Evolutionary conservation across 1,140 invertebrate genomes (phyloP), one percentile per base, ranked within the genome.

Genomic region (Metaphire vulgaris): DNA sequence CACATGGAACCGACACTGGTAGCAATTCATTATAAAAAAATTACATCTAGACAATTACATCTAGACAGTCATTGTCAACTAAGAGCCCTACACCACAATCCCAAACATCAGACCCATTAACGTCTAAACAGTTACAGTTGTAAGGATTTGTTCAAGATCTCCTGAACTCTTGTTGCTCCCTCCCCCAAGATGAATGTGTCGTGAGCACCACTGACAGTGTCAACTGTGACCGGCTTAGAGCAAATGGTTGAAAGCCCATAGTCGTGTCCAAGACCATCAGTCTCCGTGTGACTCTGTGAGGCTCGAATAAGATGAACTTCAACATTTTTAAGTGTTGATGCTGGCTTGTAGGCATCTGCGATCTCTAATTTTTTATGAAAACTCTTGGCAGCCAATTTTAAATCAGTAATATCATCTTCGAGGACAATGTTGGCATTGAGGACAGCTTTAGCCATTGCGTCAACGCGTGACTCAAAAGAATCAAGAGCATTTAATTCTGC

Each of bases 321-420:
- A 16, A 34, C 68, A 28, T 30, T 31, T 65, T 92, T 92, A 78
- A 92, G 90, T 80, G 89, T 90, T 2, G 84, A 81, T 12, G 82
- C 84, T 21, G 93, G 91, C 81, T 89, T 88, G 86, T 96, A 97
- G 71, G 88, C 85, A 82, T 92, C 82, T 30, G 89, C 90, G 77
- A 90, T 89, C 26, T 89, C 83, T 69, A 95, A 85, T 88, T 94
- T 94, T 75, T 90, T 88, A 83, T 91, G 92, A 85, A 94, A 94
- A 6, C 91, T 88, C 21, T 87, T 82, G 26, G 91, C 76, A 28
- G 77, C 74, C 33, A 12, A 1, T 32, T n/a, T 77, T 0, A 81
- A 21, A 12, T 70, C 72, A 14, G 29, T 69, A 30, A 31, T 33
- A 14, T 56, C 72, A 21, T 28, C 26, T 26, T 33, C 31, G 2